Percentiles rank a stretch among this genome's conserved stretches.
These are phyloP conservation scores for Butorides virescens DNA, from an alignment of 2,113 vertebrate species.

Conservation along the genomic window DNA sequence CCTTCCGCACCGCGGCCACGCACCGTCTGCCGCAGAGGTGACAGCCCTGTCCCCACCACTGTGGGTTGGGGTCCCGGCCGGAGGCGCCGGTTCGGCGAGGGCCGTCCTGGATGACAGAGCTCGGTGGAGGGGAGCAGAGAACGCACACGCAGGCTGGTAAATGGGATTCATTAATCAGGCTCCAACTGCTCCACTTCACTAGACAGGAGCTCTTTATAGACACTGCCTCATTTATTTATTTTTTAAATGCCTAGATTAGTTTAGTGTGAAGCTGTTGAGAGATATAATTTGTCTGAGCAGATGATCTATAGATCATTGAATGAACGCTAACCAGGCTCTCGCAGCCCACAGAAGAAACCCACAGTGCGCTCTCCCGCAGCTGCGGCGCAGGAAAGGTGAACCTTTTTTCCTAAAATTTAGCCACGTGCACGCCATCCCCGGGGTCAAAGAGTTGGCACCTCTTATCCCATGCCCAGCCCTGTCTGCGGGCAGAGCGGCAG, in stretches of 20 bases:
- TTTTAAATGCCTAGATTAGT: conserved; percentile 59
- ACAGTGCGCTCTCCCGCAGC: rapidly evolving
- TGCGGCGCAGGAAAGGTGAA: background rate
- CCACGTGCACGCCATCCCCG: rapidly evolving
- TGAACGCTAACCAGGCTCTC: background rate
- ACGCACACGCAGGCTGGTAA: background rate
- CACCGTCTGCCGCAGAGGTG: rapidly evolving
- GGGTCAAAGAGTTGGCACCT: background rate
- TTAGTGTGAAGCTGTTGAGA: conserved; percentile 37
- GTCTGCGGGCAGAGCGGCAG: background rate
- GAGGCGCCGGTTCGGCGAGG: background rate
- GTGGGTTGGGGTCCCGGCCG: rapidly evolving
- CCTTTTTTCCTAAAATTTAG: background rate
- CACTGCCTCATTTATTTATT: conserved; percentile 51
- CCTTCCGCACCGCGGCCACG: background rate
- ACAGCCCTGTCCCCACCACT: rapidly evolving
- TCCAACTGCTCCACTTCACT: conserved; percentile 32
- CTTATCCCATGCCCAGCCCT: background rate
- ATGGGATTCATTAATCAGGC: conserved; percentile 33
- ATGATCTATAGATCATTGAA: conserved; percentile 32
- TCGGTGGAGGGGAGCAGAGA: rapidly evolving
- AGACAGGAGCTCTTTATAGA: conserved; percentile 11
- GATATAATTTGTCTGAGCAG: conserved; percentile 42
- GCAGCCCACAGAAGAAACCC: background rate
- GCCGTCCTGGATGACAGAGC: background rate